Percentiles rank a stretch among this genome's conserved stretches.
Evolutionary conservation across 1,140 invertebrate species (phyloP).

Genomic region (Papilio dardanus): DNA sequence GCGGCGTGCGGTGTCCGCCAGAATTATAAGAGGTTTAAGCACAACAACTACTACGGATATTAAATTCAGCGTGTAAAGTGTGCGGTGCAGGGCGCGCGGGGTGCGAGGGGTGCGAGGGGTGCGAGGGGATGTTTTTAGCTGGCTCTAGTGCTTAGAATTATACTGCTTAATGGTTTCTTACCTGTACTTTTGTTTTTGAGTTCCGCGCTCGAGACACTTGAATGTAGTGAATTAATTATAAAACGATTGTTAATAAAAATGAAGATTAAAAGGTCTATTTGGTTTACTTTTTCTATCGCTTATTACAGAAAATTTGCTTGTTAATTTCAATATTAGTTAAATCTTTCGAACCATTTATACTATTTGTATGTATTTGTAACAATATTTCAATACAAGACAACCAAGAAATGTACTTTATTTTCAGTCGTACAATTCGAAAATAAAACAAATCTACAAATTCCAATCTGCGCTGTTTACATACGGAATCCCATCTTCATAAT

Average conservation of each 20-base stretch:
- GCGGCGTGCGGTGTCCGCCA: conserved; percentile 55
- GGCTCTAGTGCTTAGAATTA: background rate
- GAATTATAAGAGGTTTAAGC: conserved; percentile 75
- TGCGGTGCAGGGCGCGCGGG: conserved; percentile 30
- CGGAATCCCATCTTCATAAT: conserved; percentile 15
- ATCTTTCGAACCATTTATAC: too few species aligned
- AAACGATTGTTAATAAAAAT: background rate
- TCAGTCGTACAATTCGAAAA: background rate
- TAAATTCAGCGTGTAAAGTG: conserved; percentile 64
- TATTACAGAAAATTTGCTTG: too few species aligned
- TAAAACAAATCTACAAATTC: conserved; percentile 10
- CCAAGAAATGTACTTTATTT: background rate
- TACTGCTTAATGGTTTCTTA: conserved; percentile 22
- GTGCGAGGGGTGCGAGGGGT: background rate
- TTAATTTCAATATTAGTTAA: too few species aligned
- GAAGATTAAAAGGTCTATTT: too few species aligned
- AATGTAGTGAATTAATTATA: background rate
- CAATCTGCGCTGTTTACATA: background rate
- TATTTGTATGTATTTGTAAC: background rate
- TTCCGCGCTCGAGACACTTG: background rate
- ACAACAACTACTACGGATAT: conserved; percentile 68
- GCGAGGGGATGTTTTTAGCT: conserved; percentile 47
- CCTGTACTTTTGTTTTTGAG: conserved; percentile 25
- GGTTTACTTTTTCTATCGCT: too few species aligned
- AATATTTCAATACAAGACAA: background rate